Percentiles rank a stretch among this genome's conserved stretches.
Conservation (phyloP, 2,113 vertebrate genomes). For the Phylloscopus whistleri region DNA sequence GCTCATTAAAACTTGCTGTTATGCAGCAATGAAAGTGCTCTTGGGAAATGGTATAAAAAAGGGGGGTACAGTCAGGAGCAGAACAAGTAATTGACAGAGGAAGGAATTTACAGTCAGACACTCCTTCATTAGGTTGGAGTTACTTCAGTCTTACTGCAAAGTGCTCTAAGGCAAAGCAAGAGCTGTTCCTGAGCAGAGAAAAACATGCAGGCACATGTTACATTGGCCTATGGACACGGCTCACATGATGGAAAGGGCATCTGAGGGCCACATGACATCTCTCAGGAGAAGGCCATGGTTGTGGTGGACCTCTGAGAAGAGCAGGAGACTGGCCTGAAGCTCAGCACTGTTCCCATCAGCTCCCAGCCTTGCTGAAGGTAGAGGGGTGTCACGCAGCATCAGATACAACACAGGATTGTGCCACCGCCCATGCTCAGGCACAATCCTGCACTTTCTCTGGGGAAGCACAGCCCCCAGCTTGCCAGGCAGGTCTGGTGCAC, state of each 20-base stretch:
- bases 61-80: neutral
- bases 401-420: neutral
- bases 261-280: neutral
- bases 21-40: neutral
- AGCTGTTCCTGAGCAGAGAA: neutral
- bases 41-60: neutral
- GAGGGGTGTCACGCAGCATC: rapidly evolving
- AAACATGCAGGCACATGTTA: neutral
- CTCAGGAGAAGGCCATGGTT: neutral
- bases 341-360: neutral
- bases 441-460: neutral
- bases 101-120: neutral
- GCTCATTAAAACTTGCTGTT: neutral
- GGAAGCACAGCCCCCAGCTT: neutral
- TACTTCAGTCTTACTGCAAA: neutral
- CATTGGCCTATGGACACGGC: neutral
- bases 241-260: neutral
- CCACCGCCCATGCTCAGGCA: rapidly evolving
- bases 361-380: neutral
- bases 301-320: neutral
- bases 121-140: neutral
- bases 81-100: neutral
- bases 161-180: neutral
- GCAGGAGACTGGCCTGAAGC: neutral
- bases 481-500: neutral